Conservation (phyloP, 2,113 vertebrate species). For the Prunella fulvescens region DNA sequence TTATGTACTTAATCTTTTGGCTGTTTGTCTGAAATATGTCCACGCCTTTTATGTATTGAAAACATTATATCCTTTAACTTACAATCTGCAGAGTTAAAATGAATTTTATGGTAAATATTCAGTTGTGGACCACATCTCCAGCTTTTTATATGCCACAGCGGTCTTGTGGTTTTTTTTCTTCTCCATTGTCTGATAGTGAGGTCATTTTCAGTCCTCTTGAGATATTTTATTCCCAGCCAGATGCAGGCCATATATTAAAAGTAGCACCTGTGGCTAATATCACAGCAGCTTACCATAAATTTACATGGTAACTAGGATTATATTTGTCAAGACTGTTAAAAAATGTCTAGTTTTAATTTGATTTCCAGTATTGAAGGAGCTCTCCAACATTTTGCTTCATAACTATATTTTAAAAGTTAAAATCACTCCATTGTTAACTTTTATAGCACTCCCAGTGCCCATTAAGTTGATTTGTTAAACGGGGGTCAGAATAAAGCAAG, state of each 20-base stretch:
- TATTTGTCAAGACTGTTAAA: conserved; percentile 84
- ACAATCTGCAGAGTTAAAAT: conserved; percentile 66
- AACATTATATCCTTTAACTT: conserved; percentile 72
- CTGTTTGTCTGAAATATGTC: conserved; percentile 69
- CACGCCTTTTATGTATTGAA: conserved; percentile 68
- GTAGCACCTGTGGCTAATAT: conserved; percentile 88
- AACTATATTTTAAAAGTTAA: conserved; percentile 83
- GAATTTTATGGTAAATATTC: conserved; percentile 72
- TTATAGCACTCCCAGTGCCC: conserved; percentile 80
- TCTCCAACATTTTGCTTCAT: conserved; percentile 79
- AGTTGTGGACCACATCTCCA: conserved; percentile 73
- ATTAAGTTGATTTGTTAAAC: conserved; percentile 83
- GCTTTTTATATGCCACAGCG: conserved; percentile 76
- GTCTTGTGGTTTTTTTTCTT: conserved; percentile 59
- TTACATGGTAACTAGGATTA: conserved; percentile 88
- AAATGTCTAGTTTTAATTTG: conserved; percentile 86
- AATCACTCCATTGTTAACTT: conserved; percentile 81
- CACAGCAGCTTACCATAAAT: conserved; percentile 87
- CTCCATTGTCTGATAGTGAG: conserved; percentile 84
- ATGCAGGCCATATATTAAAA: conserved; percentile 85
- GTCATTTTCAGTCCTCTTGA: conserved; percentile 82
- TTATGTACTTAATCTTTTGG: conserved; percentile 64
- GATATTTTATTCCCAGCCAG: conserved; percentile 85
- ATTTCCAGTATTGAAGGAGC: conserved; percentile 82
- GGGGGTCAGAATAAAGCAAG: conserved; percentile 75